Percentiles rank a stretch among this genome's conserved stretches.
Evolutionary conservation across 1,140 invertebrate genomes (phyloP).

Genomic region (Phymastichus coffea): DNA sequence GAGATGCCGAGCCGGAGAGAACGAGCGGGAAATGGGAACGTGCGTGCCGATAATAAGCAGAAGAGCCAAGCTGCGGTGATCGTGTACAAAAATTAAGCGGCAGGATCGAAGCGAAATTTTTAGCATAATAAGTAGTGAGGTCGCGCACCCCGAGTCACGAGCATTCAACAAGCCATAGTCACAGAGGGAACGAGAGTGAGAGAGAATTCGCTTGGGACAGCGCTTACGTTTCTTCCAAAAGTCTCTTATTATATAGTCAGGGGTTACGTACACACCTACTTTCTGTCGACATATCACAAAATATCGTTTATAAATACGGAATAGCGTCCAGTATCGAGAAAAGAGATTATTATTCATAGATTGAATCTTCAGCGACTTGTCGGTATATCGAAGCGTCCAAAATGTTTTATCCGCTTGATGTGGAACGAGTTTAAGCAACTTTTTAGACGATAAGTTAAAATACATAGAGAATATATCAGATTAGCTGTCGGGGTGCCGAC

Average conservation of each 20-base stretch:
- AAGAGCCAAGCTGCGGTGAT: background rate
- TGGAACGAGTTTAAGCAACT: background rate
- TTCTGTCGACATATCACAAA: conserved; percentile 26
- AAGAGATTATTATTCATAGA: conserved; percentile 3
- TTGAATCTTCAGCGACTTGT: background rate
- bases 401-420: background rate
- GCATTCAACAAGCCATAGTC: no score
- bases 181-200: no score
- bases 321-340: background rate
- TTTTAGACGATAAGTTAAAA: no score
- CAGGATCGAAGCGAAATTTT: no score
- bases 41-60: background rate
- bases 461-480: no score
- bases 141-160: no score
- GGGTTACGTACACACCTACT: background rate
- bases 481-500: no score
- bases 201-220: no score
- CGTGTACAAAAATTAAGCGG: background rate
- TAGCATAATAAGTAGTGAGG: no score
- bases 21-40: background rate
- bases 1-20: background rate
- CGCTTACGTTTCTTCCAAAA: conserved; percentile 6
- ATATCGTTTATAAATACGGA: conserved; percentile 7
- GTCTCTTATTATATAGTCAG: background rate
- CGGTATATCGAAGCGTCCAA: background rate